Evolutionary conservation across 2,888 invertebrate genomes (phyloP).

Genomic region (Spodoptera exigua): DNA sequence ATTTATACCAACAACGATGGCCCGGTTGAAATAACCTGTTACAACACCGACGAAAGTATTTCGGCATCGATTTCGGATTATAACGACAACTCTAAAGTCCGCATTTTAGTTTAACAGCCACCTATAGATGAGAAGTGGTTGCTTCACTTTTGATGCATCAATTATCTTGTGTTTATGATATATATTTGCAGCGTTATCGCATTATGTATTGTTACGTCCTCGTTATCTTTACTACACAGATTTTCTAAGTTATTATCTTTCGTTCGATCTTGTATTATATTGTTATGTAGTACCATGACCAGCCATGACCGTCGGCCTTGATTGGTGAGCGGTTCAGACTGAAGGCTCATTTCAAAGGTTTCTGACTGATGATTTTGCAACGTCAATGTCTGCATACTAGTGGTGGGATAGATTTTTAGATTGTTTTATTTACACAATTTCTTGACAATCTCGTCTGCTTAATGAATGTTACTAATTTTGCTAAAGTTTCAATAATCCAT

Average conservation of each 20-base stretch:
- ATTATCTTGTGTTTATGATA: slow-evolving; percentile 26
- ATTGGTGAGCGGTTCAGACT: slow-evolving; percentile 78
- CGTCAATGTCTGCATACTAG: slow-evolving; percentile 64
- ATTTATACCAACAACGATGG: slow-evolving; percentile 77
- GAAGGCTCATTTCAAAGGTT: slow-evolving; percentile 76
- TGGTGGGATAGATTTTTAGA: slow-evolving; percentile 41
- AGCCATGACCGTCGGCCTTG: slow-evolving; percentile 85
- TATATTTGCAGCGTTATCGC: slow-evolving; percentile 38
- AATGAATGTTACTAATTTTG: too few species aligned
- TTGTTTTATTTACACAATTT: slow-evolving; percentile 18
- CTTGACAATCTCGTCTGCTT: too few species aligned
- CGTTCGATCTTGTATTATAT: slow-evolving; percentile 57
- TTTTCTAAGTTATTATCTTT: slow-evolving; percentile 49
- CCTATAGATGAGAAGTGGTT: slow-evolving; percentile 47
- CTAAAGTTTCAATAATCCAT: neutral
- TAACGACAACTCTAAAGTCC: slow-evolving; percentile 48
- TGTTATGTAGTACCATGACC: slow-evolving; percentile 79
- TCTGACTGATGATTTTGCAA: slow-evolving; percentile 74
- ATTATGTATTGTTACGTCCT: slow-evolving; percentile 18
- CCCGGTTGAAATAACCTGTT: slow-evolving; percentile 79
- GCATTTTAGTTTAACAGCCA: slow-evolving; percentile 54
- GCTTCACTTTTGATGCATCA: slow-evolving; percentile 41
- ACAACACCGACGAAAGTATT: slow-evolving; percentile 78
- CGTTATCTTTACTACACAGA: slow-evolving; percentile 26
- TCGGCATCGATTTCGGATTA: slow-evolving; percentile 69